Evolutionary conservation across 37 sponge, comb jelly and placozoan species (phyloP).

Genomic region (Sycon ciliatum): DNA sequence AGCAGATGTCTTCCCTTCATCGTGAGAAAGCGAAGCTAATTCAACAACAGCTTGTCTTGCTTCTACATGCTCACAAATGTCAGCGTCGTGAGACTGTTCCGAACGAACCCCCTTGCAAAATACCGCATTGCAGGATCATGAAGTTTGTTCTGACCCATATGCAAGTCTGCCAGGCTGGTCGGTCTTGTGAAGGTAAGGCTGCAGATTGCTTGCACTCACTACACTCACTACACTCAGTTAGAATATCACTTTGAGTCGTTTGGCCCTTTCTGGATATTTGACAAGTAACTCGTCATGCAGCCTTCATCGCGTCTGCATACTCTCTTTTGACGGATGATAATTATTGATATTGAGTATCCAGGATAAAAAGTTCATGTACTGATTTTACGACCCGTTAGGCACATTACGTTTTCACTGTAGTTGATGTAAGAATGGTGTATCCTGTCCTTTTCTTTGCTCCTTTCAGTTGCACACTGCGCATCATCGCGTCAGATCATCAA

Average conservation of each 20-base stretch:
- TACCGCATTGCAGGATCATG: slow-evolving; percentile 88
- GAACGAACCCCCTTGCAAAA: slow-evolving; percentile 49
- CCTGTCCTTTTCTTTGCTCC: neutral
- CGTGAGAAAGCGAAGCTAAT: slow-evolving; percentile 84
- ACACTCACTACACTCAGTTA: too few relatives aligned
- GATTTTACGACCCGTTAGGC: neutral
- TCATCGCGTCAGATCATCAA: slow-evolving; percentile 92
- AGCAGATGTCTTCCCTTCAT: too few relatives aligned
- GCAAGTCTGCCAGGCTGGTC: slow-evolving; percentile 67
- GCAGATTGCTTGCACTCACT: too few relatives aligned
- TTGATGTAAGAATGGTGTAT: too few relatives aligned
- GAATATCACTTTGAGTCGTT: too few relatives aligned
- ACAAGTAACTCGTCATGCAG: too few relatives aligned
- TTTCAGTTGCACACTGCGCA: slow-evolving; percentile 83
- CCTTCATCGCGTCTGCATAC: too few relatives aligned
- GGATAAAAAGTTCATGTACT: neutral
- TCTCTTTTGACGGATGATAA: too few relatives aligned
- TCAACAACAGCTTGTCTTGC: slow-evolving; percentile 89
- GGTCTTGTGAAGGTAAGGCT: slow-evolving; percentile 76
- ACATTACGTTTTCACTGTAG: too few relatives aligned
- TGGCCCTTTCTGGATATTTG: too few relatives aligned
- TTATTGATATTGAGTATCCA: too few relatives aligned
- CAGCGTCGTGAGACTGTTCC: slow-evolving; percentile 28
- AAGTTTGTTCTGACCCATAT: slow-evolving; percentile 94
- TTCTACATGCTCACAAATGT: slow-evolving; percentile 98